Evolutionary conservation across 92 coral and sea anemone genomes (phyloP).

Genomic region (Nematostella vectensis): DNA sequence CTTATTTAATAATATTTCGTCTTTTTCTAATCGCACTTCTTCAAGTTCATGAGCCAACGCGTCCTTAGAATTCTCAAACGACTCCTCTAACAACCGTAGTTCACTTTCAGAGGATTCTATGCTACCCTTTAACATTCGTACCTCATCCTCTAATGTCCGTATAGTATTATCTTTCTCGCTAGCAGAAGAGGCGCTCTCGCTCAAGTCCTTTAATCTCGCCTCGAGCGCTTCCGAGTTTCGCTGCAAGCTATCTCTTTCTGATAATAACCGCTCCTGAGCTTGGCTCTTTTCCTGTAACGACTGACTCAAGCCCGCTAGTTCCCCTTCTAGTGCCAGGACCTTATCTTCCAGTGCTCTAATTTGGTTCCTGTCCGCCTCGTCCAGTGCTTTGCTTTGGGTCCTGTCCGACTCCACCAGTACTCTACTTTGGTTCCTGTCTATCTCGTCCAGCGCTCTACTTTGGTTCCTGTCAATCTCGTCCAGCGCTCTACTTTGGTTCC

Average conservation of each 20-base stretch:
- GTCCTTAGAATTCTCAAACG: conserved; percentile 38
- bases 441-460: conserved; percentile 3
- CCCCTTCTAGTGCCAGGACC: conserved; percentile 40
- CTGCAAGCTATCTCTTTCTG: conserved; percentile 31
- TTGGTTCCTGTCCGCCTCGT: conserved; percentile 13
- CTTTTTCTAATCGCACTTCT: conserved; percentile 40
- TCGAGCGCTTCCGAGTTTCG: conserved; percentile 26
- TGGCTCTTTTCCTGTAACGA: conserved; percentile 35
- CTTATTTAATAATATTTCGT: conserved; percentile 39
- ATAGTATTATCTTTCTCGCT: conserved; percentile 47
- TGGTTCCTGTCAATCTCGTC: no score
- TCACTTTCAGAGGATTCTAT: conserved; percentile 23
- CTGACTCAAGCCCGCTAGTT: conserved; percentile 27
- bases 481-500: not conserved
- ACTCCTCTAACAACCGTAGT: conserved; percentile 19
- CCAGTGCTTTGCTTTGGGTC: conserved; percentile 24
- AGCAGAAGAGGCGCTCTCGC: conserved; percentile 22
- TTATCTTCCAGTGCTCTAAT: conserved; percentile 25
- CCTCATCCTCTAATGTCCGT: conserved; percentile 39
- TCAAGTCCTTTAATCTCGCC: conserved; percentile 26
- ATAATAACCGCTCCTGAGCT: conserved; percentile 8
- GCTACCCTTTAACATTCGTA: conserved; percentile 11
- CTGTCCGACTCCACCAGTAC: conserved; percentile 1
- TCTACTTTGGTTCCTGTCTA: not conserved
- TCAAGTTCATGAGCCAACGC: conserved; percentile 43